These are phyloP conservation scores for Adoxophyes honmai DNA, from an alignment of 1,140 invertebrate species.

Conservation along the genomic window DNA sequence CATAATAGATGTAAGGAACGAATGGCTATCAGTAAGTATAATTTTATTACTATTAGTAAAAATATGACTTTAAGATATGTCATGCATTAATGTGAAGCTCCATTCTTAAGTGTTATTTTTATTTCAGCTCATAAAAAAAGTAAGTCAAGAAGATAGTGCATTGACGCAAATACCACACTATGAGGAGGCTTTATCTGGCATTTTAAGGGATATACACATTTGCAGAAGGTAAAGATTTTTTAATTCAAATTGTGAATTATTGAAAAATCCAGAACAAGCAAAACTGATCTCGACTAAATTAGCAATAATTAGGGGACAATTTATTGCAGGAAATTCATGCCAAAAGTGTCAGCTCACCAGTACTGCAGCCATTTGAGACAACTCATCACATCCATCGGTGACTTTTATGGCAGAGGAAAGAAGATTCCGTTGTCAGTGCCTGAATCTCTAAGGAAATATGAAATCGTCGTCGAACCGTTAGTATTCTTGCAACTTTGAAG, in stretches of 20 bases:
- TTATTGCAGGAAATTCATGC: slow-evolving; percentile 89
- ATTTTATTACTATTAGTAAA: slow-evolving; percentile 9
- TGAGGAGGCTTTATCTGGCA: slow-evolving; percentile 89
- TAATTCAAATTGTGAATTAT: background rate
- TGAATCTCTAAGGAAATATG: slow-evolving; percentile 82
- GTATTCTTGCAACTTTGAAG: slow-evolving; percentile 49
- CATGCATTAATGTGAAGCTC: background rate
- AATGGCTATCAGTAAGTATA: slow-evolving; percentile 90
- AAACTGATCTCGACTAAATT: background rate
- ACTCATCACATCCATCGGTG: slow-evolving; percentile 89
- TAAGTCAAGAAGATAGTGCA: slow-evolving; percentile 85
- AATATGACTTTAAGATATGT: slow-evolving; percentile 2
- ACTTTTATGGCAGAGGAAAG: slow-evolving; percentile 83
- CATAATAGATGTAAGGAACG: slow-evolving; percentile 92
- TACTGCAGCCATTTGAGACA: slow-evolving; percentile 90
- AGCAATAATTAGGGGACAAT: background rate
- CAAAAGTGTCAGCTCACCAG: slow-evolving; percentile 88
- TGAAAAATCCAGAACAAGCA: too few relatives aligned
- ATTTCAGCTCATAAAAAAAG: slow-evolving; percentile 88
- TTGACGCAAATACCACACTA: slow-evolving; percentile 87
- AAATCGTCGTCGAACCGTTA: slow-evolving; percentile 95
- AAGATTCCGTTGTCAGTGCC: slow-evolving; percentile 87
- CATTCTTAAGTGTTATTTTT: slow-evolving; percentile 22
- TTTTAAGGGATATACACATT: slow-evolving; percentile 88
- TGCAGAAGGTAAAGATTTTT: slow-evolving; percentile 80